Base-by-base conservation (phyloP, 2,113 vertebrate genomes). In the Crotalus horridus region DNA sequence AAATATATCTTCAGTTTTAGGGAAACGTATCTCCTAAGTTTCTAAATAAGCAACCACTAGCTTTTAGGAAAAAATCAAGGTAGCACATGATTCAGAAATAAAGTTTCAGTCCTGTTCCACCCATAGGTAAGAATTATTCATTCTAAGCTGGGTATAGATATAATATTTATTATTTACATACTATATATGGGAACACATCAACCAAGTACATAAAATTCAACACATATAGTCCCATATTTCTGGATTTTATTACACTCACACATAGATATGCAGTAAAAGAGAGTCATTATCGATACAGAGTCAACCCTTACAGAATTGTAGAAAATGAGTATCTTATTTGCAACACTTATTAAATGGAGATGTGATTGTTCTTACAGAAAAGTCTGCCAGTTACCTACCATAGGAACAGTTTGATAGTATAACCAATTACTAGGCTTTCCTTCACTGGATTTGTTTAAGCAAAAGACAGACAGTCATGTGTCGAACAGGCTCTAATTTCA, bases 1-100 rank as follows among this genome's bases (percentile, higher is more conserved):
- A 91, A 6, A 17, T 39, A 81, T 29, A 39, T 39, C 46, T 2
- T 33, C 89, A 26, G 12, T 9, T 0, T 12, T 43, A 1, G 0
- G 0, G 39, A 7, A 1, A 0, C 7, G 0, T 15, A 89, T 89
- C 85, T 61, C 88, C 46, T 61, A 91, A 64, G 29, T 87, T 51
- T 24, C 0, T 69, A 56, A 85, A 39, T 24, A 95, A 46, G 20
- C 46, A 81, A 81, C 17, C n/a, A 81, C 3, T 39, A 21, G 33
- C 6, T 81, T 81, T 86, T 26, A 21, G 9, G 85, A 26, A 48
- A 51, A 46, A 61, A 10, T 23, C 43, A 20, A 86, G 33, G 56
- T 3, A 51, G 85, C n/a, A 39, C 20, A 43, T 6, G 8, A 88
- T 7, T 12, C 48, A n/a, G 3, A 87, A 51, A 26, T 17, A 55